Conservation (phyloP, 1,140 invertebrate species). For the Neocloeon triangulifer region DNA sequence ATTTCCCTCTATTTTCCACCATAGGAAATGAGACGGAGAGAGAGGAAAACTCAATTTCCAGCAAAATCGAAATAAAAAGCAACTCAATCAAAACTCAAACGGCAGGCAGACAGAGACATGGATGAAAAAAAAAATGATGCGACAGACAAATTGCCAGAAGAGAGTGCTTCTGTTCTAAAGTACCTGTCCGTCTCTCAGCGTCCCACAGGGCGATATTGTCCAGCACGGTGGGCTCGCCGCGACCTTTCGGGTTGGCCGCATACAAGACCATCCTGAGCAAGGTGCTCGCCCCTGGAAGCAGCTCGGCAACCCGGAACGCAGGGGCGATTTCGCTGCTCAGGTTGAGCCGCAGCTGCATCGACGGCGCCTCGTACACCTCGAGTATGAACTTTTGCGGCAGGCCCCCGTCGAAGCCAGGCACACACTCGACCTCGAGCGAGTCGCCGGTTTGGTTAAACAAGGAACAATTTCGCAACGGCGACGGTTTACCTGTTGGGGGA, state of each 20-base stretch:
- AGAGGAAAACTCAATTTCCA: no score
- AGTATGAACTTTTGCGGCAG: slow-evolving; percentile 57
- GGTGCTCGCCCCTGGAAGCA: slow-evolving; percentile 31
- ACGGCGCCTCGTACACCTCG: slow-evolving; percentile 51
- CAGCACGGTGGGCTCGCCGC: slow-evolving; percentile 51
- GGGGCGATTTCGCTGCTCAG: slow-evolving; percentile 31
- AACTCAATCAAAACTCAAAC: no score
- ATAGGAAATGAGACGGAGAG: no score
- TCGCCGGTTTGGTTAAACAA: slow-evolving; percentile 46
- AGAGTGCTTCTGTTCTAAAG: no score
- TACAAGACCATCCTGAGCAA: slow-evolving; percentile 57
- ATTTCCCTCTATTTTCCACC: no score
- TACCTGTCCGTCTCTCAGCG: slow-evolving; percentile 66
- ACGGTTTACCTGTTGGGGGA: slow-evolving; percentile 39
- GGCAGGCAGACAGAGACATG: no score
- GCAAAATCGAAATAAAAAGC: no score
- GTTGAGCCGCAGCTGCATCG: slow-evolving; percentile 43
- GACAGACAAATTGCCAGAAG: no score
- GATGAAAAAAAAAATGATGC: no score
- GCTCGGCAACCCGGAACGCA: slow-evolving; percentile 39
- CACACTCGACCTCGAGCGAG: slow-evolving; percentile 45
- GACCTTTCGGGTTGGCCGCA: slow-evolving; percentile 67
- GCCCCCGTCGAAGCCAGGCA: slow-evolving; percentile 61
- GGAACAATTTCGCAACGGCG: slow-evolving; percentile 61
- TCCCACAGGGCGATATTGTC: slow-evolving; percentile 71